Conservation (phyloP, 2,888 invertebrate species). For the Hyposoter dolosus region DNA sequence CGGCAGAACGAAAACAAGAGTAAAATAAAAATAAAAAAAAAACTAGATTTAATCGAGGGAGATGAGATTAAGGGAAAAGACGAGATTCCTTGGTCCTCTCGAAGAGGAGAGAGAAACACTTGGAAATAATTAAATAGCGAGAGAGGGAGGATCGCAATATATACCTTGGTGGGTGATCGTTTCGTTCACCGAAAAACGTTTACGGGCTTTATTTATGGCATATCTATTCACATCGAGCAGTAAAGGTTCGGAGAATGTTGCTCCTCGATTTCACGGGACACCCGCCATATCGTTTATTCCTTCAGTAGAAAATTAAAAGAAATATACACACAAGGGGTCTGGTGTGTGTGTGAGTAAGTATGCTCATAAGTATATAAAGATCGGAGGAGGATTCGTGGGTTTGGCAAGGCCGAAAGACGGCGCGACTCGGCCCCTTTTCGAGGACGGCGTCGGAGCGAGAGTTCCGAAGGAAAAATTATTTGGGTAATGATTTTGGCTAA, state of each 20-base stretch:
- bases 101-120: conserved; percentile 43
- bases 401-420: conserved; percentile 44
- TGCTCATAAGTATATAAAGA: conserved; percentile 28
- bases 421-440: conserved; percentile 37
- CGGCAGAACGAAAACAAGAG: conserved; percentile 36
- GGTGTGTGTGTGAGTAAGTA: conserved; percentile 27
- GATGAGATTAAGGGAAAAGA: conserved; percentile 38
- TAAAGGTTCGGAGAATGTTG: conserved; percentile 68
- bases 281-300: conserved; percentile 64
- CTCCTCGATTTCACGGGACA: conserved; percentile 69
- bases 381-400: conserved; percentile 47
- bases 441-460: conserved; percentile 23
- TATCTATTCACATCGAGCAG: conserved; percentile 68
- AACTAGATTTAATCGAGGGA: conserved; percentile 53
- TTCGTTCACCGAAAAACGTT: conserved; percentile 69
- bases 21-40: conserved; percentile 32
- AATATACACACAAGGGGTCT: conserved; percentile 15
- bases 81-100: conserved; percentile 21
- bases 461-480: conserved; percentile 52
- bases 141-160: conserved; percentile 46
- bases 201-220: conserved; percentile 69
- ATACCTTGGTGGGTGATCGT: conserved; percentile 68
- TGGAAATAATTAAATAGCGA: conserved; percentile 66
- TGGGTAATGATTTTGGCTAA: conserved; percentile 63
- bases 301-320: conserved; percentile 50